phyloP scores from a whole-genome alignment of 2,888 invertebrate species.

The Cerastoderma edule region DNA sequence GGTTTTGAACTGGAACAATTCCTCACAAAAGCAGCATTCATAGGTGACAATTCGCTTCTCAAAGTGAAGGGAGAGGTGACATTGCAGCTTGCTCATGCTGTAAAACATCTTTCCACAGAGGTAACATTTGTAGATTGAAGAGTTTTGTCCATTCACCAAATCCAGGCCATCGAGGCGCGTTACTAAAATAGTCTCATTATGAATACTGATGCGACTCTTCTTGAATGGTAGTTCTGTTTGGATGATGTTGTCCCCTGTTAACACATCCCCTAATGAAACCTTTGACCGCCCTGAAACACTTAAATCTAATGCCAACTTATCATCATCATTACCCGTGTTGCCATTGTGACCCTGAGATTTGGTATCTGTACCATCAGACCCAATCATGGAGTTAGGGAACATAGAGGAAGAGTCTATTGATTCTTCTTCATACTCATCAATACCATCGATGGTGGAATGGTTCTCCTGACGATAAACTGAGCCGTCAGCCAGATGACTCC shows the following conservation, averaged over 20 bases:
- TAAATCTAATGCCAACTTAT: slow-evolving; percentile 44
- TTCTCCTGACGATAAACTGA: slow-evolving; percentile 25
- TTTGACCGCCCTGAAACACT: slow-evolving; percentile 24
- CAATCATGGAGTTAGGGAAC: slow-evolving; percentile 44
- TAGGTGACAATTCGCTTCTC: slow-evolving; percentile 74
- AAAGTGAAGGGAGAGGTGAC: slow-evolving; percentile 81
- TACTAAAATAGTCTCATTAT: slow-evolving; percentile 80
- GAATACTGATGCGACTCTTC: slow-evolving; percentile 65
- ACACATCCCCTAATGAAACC: neutral
- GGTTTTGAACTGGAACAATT: slow-evolving; percentile 77
- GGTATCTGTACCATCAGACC: slow-evolving; percentile 33
- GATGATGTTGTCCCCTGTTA: slow-evolving; percentile 33
- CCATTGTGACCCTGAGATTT: slow-evolving; percentile 49
- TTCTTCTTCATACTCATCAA: slow-evolving; percentile 45
- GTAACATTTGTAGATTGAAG: slow-evolving; percentile 82
- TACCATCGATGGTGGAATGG: slow-evolving; percentile 37
- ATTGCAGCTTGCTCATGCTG: slow-evolving; percentile 76
- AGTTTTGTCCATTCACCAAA: slow-evolving; percentile 70
- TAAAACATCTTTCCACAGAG: slow-evolving; percentile 80
- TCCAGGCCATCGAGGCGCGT: slow-evolving; percentile 80
- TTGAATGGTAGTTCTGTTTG: slow-evolving; percentile 45
- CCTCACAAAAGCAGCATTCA: slow-evolving; percentile 79
- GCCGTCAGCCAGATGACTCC: slow-evolving; percentile 26
- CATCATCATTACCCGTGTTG: slow-evolving; percentile 49
- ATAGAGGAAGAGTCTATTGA: slow-evolving; percentile 51